Percentiles rank a stretch among this genome's conserved stretches.
Evolutionary conservation across 2,797 vertebrate genomes (phyloP).

Genomic region (Sandelia bainsii): DNA sequence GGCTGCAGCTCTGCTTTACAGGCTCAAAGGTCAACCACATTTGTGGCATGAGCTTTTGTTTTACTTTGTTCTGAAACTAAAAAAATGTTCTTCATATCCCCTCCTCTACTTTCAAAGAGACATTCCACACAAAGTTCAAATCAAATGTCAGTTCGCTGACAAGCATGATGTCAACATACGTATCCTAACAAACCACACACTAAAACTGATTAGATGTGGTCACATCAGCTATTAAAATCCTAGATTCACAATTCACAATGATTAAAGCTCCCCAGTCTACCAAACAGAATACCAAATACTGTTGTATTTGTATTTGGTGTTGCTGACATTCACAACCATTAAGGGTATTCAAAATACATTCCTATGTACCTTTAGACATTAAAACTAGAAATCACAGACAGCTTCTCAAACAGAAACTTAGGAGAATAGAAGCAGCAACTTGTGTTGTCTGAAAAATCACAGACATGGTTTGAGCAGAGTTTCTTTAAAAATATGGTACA

Average conservation of each 20-base stretch:
- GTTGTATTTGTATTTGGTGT: background rate
- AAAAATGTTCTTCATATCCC: slow-evolving; percentile 48
- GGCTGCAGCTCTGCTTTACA: slow-evolving; percentile 63
- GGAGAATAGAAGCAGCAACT: slow-evolving; percentile 29
- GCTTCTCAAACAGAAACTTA: slow-evolving; percentile 18
- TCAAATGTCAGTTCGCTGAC: slow-evolving; percentile 42
- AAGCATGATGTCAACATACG: background rate
- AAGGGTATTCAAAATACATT: slow-evolving; percentile 20
- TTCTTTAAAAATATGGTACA: slow-evolving; percentile 57
- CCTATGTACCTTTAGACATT: slow-evolving; percentile 8
- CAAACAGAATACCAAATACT: slow-evolving; percentile 26
- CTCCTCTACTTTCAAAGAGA: slow-evolving; percentile 44
- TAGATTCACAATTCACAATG: slow-evolving; percentile 10
- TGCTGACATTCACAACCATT: slow-evolving; percentile 7
- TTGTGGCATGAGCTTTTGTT: slow-evolving; percentile 47
- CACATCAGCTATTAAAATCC: slow-evolving; percentile 22
- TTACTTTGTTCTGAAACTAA: slow-evolving; percentile 37
- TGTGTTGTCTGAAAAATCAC: slow-evolving; percentile 31
- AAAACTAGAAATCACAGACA: slow-evolving; percentile 1
- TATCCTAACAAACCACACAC: slow-evolving; percentile 7
- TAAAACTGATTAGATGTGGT: slow-evolving; percentile 18
- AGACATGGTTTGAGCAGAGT: slow-evolving; percentile 39
- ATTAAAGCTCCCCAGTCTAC: slow-evolving; percentile 8
- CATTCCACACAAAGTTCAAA: slow-evolving; percentile 50
- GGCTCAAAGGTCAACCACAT: slow-evolving; percentile 72